Evolutionary conservation across 2,797 vertebrate species (phyloP).

Genomic region (Harpagifer antarcticus): DNA sequence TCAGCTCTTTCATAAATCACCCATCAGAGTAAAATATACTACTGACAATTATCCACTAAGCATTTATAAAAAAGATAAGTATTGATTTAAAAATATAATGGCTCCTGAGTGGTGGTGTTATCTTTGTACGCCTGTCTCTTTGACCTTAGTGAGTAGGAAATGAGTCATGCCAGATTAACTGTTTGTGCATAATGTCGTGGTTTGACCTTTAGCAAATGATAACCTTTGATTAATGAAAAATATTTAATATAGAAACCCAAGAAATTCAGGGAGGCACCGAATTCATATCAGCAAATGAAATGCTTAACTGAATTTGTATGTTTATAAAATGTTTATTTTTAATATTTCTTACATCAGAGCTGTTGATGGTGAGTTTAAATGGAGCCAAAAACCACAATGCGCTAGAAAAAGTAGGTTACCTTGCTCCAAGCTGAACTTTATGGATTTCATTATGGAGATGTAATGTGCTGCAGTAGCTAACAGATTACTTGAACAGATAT

Average conservation of each 20-base stretch:
- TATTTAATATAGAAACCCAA: conserved; percentile 7
- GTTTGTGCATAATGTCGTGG: conserved; percentile 8
- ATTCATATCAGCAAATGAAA: no score
- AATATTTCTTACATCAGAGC: neutral
- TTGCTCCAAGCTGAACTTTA: neutral
- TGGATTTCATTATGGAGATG: neutral
- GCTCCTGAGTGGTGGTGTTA: neutral
- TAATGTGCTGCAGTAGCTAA: neutral
- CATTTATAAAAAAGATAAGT: conserved; percentile 42
- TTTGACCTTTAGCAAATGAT: conserved; percentile 67
- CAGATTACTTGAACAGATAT: neutral
- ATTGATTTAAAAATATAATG: conserved; percentile 49
- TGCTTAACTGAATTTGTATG: neutral
- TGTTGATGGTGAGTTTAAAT: neutral
- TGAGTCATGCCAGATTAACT: conserved; percentile 20
- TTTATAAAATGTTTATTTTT: neutral
- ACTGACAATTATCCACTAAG: conserved; percentile 36
- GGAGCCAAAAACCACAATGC: neutral
- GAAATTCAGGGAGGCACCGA: conserved; percentile 8
- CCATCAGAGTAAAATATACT: conserved; percentile 53
- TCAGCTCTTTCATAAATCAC: conserved; percentile 57
- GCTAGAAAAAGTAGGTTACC: neutral
- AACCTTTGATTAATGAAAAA: conserved; percentile 33
- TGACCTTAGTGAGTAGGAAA: conserved; percentile 46
- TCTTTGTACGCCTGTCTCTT: conserved; percentile 19